Conservation (phyloP, 1,140 invertebrate genomes). For the Cataglyphis hispanica region DNA sequence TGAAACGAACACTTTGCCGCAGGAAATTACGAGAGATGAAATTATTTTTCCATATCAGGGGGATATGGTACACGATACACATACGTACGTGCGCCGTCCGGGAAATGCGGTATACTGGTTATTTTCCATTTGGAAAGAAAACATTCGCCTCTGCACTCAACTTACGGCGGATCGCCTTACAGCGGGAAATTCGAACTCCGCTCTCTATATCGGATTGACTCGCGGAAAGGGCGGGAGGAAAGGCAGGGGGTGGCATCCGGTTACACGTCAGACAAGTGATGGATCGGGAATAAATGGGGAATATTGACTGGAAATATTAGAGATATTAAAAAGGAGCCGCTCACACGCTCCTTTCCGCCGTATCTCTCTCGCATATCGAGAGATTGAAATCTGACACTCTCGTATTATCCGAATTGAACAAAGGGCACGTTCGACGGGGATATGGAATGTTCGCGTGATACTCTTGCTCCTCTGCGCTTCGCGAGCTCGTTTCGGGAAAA, state of each 20-base stretch:
- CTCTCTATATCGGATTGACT: slow-evolving; percentile 70
- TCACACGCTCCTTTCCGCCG: not conserved
- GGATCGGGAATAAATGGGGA: slow-evolving; percentile 80
- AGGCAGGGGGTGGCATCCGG: slow-evolving; percentile 64
- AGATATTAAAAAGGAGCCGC: slow-evolving; percentile 80
- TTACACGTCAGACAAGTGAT: slow-evolving; percentile 79
- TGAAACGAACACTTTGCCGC: not conserved
- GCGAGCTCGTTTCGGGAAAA: slow-evolving; percentile 6
- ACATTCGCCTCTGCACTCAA: slow-evolving; percentile 66
- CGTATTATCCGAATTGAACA: slow-evolving; percentile 69
- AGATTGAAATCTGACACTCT: slow-evolving; percentile 76
- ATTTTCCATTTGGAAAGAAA: slow-evolving; percentile 70
- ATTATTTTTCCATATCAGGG: slow-evolving; percentile 63
- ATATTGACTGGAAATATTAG: slow-evolving; percentile 82
- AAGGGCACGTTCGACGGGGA: slow-evolving; percentile 51
- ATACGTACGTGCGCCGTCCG: slow-evolving; percentile 6
- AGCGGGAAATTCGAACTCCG: slow-evolving; percentile 70
- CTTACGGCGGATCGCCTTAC: slow-evolving; percentile 62
- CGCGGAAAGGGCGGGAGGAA: slow-evolving; percentile 32
- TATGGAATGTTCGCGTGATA: slow-evolving; percentile 36
- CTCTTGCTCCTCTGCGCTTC: not conserved
- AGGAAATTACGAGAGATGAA: slow-evolving; percentile 55
- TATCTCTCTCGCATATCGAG: slow-evolving; percentile 72
- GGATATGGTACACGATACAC: not conserved
- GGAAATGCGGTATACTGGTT: slow-evolving; percentile 46